Conservation (phyloP, 1,140 invertebrate genomes). For the Drosophila nasuta region DNA sequence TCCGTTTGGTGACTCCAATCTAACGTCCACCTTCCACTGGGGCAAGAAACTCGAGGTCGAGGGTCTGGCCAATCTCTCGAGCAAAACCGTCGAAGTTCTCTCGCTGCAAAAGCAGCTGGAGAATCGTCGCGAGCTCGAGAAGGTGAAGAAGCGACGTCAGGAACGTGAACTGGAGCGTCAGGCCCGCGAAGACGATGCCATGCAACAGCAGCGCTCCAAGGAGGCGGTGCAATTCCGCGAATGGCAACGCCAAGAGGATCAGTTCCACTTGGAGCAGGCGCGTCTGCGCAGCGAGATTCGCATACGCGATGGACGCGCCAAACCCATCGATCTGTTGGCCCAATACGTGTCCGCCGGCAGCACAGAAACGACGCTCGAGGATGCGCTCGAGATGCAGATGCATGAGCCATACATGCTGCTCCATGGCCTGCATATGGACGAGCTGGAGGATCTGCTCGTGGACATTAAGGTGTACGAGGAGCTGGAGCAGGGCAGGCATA, state of each 20-base stretch:
- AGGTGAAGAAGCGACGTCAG: constrained; percentile 95
- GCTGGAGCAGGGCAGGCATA: constrained; percentile 93
- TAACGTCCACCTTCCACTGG: constrained; percentile 98
- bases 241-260: constrained; percentile 98
- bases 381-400: constrained; percentile 99
- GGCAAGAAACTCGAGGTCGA: constrained; percentile 98
- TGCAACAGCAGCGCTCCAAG: constrained; percentile 94
- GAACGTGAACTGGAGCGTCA: constrained; percentile 96
- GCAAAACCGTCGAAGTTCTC: constrained; percentile 93
- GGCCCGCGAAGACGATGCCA: constrained; percentile 95
- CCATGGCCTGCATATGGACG: constrained; percentile 95
- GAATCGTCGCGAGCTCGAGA: constrained; percentile 94
- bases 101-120: constrained; percentile 96
- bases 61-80: constrained; percentile 91
- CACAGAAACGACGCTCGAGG: constrained; percentile 96
- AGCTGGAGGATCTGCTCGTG: constrained; percentile 98
- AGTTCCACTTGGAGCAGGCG: constrained; percentile 96
- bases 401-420: constrained; percentile 99
- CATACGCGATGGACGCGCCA: constrained; percentile 97
- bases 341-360: constrained; percentile 95
- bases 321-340: constrained; percentile 98
- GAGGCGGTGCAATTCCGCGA: constrained; percentile 97
- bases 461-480: constrained; percentile 98
- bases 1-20: constrained; percentile 98
- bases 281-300: constrained; percentile 95